Conservation (phyloP, 2,113 vertebrate genomes). For the Orcinus orca region DNA sequence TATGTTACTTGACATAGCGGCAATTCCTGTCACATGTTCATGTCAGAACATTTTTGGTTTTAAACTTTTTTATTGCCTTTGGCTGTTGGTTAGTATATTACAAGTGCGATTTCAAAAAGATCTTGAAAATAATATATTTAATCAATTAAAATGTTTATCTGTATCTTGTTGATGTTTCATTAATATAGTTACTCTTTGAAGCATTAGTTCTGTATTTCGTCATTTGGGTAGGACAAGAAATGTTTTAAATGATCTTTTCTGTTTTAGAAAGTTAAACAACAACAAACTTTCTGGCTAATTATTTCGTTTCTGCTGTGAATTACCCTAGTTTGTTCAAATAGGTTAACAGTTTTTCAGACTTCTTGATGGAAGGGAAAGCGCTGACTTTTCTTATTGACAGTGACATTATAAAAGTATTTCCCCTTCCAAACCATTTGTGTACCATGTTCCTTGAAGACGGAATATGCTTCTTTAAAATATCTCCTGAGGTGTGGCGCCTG, state of each 20-base stretch:
- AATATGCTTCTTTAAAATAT: not conserved
- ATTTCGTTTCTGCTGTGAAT: slow-evolving; percentile 1
- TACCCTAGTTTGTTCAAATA: not conserved
- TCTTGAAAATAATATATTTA: slow-evolving; percentile 93
- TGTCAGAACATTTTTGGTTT: slow-evolving; percentile 77
- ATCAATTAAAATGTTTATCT: slow-evolving; percentile 96
- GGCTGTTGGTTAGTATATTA: slow-evolving; percentile 87
- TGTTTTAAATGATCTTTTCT: not conserved
- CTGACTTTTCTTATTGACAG: not conserved
- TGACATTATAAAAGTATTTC: not conserved
- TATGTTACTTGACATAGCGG: slow-evolving; percentile 77
- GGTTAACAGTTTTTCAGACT: not conserved
- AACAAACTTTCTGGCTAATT: not conserved
- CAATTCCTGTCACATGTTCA: slow-evolving; percentile 77
- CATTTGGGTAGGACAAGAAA: slow-evolving; percentile 17
- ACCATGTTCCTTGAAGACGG: not conserved
- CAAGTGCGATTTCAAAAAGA: slow-evolving; percentile 86
- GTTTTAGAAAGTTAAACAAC: not conserved
- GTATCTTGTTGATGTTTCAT: slow-evolving; percentile 82
- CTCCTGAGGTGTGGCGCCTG: not conserved
- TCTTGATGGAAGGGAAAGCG: not conserved
- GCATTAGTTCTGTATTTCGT: slow-evolving; percentile 49
- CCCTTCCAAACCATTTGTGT: rapidly evolving
- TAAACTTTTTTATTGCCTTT: slow-evolving; percentile 89
- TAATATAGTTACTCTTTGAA: slow-evolving; percentile 68